Base-by-base conservation (phyloP, 2,888 invertebrate genomes). In the Patella caerulea region DNA sequence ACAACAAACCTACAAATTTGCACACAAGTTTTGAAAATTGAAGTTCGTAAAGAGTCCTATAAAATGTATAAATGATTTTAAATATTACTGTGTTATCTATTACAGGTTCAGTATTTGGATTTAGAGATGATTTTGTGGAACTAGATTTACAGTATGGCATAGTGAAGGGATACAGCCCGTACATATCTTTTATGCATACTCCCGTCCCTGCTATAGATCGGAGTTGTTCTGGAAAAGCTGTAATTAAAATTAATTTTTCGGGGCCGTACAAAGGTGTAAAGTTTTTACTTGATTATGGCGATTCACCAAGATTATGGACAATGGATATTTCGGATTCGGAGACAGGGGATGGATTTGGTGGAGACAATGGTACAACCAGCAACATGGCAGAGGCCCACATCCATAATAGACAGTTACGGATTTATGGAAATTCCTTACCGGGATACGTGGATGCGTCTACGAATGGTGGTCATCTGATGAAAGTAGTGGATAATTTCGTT, bases 371-470 rank as follows among this genome's bases (percentile, higher is more conserved):
- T 0, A 85, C 88, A 11, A 89, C 87, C 2, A 85, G 85, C 75
- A 88, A 89, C 82, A 89, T 86, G 86, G 91, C 91, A 14, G 91
- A 91, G 78, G 83, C 85, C n/a, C 90, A 90, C 72, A 86, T 91
- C 34, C 86, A 87, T 74, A 91, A 91, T 81, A 78, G 88, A 12
- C 90, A 90, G 81, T 78, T 91, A 78, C 86, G 90, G 70, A 86
- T 91, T 77, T 90, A 90, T 82, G 87, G 89, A n/a, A 90, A 90
- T 83, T 83, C 81, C 52, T 78, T 90, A 15, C 88, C 87, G 3
- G 90, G 90, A 14, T 87, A 88, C 78, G 84, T 87, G 83, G 90
- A 90, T 76, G 88, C 88, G 5, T 85, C 88, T 1, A 86, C 87
- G 29, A 87, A 90, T 83, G 91, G 90, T 9, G 90, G 89, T 3